Base-by-base conservation (phyloP, 2,797 vertebrate genomes). In the Lemur catta region DNA sequence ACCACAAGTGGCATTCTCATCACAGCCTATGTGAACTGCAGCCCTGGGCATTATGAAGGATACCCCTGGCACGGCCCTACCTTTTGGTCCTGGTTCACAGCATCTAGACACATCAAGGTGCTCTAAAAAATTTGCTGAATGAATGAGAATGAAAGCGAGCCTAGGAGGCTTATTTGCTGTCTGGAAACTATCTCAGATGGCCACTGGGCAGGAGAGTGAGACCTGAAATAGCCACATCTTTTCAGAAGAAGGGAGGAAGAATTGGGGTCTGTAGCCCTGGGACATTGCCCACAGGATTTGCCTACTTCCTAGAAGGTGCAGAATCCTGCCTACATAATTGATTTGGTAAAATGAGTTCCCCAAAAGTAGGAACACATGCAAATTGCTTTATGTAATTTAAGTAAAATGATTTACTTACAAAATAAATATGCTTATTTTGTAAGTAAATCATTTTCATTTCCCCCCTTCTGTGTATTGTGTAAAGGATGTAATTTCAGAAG, bases 161-260 rank as follows among this genome's bases (percentile, higher is more conserved):
- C 30, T 4, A 46, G 41, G 14, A 74, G 48, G 55, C 46, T 79
- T 50, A 33, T 50, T 28, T 57, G 13, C 30, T 61, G 13, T 14
- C 28, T 69, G 26, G 46, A 17, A 84, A 78, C 35, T 41, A 15
- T 74, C 78, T 79, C 26, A 55, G 38, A 52, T 55, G 46, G 55
- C 13, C 17, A 17, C 12, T 28, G 12, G 61, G 38, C 24, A 35
- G 12, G 22, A 12, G 1, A 22, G 4, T 14, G 26, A 69, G 14
- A 9, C 33, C 59, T 63, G 61, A 69, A 88, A 63, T 38, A 74
- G 26, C 26, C 30, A 24, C 8, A 20, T 35, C 52, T 41, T 84
- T 52, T 89, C 20, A 46, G 85, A 57, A 91, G 22, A 82, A 74
- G 57, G 28, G 33, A 95, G 38, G 11, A 48, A 35, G 15, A 72